These are phyloP conservation scores for Paracanthobrama guichenoti DNA, from an alignment of 2,113 vertebrate species.

Conservation along the genomic window DNA sequence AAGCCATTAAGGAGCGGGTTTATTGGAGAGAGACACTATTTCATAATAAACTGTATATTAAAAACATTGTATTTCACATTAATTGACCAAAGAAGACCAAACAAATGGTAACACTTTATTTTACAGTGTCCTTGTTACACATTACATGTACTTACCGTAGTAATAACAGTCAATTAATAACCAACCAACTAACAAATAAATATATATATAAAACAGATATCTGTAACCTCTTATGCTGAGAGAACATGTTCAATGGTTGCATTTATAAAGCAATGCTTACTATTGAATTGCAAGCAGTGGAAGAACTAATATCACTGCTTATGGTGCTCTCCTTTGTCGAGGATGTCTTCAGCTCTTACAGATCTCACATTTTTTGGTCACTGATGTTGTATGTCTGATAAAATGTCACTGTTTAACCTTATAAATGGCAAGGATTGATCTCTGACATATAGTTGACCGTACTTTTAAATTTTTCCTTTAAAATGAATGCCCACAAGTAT, in stretches of 20 bases:
- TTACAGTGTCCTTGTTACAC: too few species aligned
- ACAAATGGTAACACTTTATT: background rate
- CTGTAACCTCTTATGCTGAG: background rate
- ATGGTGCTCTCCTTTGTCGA: background rate
- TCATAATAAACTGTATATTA: background rate
- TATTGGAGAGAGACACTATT: background rate
- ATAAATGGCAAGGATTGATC: background rate
- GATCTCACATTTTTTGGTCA: background rate
- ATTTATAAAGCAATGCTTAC: background rate
- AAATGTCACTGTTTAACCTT: constrained; percentile 10
- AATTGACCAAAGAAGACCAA: background rate
- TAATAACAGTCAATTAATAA: too few species aligned
- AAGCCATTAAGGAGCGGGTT: background rate
- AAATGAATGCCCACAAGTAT: background rate
- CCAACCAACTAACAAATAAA: too few species aligned
- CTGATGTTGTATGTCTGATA: background rate
- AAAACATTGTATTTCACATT: too few species aligned
- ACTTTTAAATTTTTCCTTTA: background rate
- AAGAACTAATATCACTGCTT: background rate
- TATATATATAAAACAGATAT: background rate
- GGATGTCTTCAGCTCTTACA: background rate
- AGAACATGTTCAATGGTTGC: background rate
- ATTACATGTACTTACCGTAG: too few species aligned
- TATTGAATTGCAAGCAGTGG: background rate
- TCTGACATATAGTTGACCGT: background rate